Percentiles rank a stretch among this genome's conserved stretches.
These are phyloP conservation scores for Autographa pulchrina DNA, from an alignment of 2,888 invertebrate species.

Conservation along the genomic window DNA sequence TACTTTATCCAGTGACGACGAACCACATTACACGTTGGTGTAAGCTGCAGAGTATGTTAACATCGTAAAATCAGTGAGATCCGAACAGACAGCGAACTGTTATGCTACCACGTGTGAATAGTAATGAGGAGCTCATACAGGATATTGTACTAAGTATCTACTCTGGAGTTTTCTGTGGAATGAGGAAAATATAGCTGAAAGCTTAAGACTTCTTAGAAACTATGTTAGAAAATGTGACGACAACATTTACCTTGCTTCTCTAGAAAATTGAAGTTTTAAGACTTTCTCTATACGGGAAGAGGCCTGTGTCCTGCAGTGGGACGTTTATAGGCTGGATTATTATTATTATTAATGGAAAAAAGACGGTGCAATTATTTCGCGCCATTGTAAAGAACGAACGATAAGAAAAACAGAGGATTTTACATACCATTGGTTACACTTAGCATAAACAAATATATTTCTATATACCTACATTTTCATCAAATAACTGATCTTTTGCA, in stretches of 20 bases:
- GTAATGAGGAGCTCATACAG: conserved; percentile 71
- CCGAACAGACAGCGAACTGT: conserved; percentile 68
- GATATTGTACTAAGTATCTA: conserved; percentile 23
- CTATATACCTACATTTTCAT: background rate
- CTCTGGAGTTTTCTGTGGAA: conserved; percentile 15
- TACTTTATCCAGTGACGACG: background rate
- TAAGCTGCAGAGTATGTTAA: conserved; percentile 46
- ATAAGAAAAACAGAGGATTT: no score
- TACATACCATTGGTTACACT: no score
- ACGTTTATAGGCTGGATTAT: no score
- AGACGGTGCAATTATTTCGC: no score
- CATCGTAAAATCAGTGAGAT: conserved; percentile 75
- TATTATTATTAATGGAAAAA: no score
- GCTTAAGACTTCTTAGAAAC: no score
- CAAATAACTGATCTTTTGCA: background rate
- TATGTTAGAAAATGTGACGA: no score
- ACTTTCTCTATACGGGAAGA: no score
- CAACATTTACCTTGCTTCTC: no score
- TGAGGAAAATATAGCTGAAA: background rate
- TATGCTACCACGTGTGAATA: conserved; percentile 69
- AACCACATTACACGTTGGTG: conserved; percentile 53
- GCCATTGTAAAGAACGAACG: no score
- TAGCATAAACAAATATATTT: background rate
- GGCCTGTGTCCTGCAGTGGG: no score
- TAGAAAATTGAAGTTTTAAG: no score